A percentile compares a stretch with the other conserved stretches of the same genome.
Conservation (phyloP, 2,888 invertebrate genomes). For the Zelleria hepariella region DNA sequence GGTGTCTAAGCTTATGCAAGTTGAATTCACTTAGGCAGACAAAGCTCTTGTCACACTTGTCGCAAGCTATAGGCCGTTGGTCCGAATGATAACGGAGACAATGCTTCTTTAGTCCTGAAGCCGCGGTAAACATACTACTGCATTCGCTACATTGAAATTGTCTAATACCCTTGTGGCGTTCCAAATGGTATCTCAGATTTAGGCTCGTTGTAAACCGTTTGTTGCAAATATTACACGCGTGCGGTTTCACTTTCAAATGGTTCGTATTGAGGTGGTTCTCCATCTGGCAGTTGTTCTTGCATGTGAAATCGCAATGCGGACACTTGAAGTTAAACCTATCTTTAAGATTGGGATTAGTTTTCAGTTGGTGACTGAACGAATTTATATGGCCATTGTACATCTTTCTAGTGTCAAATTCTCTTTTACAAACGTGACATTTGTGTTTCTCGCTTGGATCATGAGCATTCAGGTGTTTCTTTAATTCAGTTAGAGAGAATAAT, state of each 20-base stretch:
- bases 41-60: conserved; percentile 19
- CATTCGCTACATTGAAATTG: background rate
- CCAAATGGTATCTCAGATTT: conserved; percentile 23
- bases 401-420: conserved; percentile 20
- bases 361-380: conserved; percentile 8
- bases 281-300: background rate
- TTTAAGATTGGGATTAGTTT: conserved; percentile 2
- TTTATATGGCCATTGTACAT: conserved; percentile 10
- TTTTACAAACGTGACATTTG: conserved; percentile 33
- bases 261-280: conserved; percentile 5
- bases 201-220: conserved; percentile 34
- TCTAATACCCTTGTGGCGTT: background rate
- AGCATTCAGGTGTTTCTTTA: conserved; percentile 27
- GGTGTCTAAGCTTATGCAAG: conserved; percentile 29
- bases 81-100: background rate
- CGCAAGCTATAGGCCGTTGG: conserved; percentile 19
- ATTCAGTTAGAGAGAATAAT: conserved; percentile 29
- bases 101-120: background rate
- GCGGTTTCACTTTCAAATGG: conserved; percentile 19
- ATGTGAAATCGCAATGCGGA: background rate
- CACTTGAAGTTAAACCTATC: conserved; percentile 2
- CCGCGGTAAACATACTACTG: background rate
- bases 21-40: background rate
- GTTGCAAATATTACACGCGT: conserved; percentile 32
- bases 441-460: conserved; percentile 25